These are phyloP conservation scores for Epistrophe eligans DNA, from an alignment of 2,888 invertebrate genomes.

Conservation along the genomic window DNA sequence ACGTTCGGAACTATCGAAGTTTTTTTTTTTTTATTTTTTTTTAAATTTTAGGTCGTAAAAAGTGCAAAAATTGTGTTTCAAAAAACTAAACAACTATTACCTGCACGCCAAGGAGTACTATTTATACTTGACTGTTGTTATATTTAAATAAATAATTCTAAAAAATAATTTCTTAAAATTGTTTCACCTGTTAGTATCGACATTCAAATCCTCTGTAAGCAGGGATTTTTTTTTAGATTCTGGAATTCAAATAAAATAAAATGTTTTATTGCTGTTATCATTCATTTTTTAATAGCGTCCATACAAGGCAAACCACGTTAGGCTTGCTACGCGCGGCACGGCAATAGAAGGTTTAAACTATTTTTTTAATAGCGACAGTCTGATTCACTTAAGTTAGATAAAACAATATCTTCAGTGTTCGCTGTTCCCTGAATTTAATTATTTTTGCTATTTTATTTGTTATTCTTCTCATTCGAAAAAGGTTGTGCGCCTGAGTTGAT, in stretches of 20 bases:
- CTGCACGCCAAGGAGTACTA: too few relatives aligned
- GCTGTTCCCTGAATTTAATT: slow-evolving; percentile 1
- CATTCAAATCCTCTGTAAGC: neutral
- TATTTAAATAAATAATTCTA: too few relatives aligned
- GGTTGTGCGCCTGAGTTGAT: slow-evolving; percentile 40
- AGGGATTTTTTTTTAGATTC: neutral
- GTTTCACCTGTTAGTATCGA: too few relatives aligned
- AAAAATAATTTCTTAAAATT: neutral
- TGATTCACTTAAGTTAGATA: neutral
- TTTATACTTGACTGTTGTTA: too few relatives aligned
- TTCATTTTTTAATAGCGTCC: neutral
- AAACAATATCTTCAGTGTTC: slow-evolving; percentile 17
- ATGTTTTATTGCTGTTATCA: neutral
- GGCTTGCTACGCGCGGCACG: too few relatives aligned
- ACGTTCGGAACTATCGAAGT: too few relatives aligned
- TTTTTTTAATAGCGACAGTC: slow-evolving; percentile 8
- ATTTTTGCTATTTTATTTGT: neutral
- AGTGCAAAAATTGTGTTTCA: too few relatives aligned
- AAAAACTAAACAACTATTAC: too few relatives aligned
- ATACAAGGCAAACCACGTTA: neutral
- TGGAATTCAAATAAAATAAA: neutral
- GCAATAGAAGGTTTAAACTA: neutral
- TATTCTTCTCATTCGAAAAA: neutral
- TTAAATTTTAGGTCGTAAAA: too few relatives aligned
- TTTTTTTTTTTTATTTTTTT: too few relatives aligned